phyloP scores from a whole-genome alignment of 2,113 vertebrate species.

The Gymnogyps californianus region DNA sequence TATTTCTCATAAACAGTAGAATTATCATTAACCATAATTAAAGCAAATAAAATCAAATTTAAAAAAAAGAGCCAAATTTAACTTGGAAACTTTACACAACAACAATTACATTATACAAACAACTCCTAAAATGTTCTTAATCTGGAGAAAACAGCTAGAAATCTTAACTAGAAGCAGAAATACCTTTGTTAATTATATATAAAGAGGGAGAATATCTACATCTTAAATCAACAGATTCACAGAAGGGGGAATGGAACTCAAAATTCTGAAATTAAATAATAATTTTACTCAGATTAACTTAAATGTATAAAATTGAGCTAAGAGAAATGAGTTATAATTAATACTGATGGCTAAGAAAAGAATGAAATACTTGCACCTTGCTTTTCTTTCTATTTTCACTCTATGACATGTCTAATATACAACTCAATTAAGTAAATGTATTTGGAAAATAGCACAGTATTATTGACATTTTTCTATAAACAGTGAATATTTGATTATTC shows the following conservation, averaged over 20 bases:
- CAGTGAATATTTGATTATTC: not conserved
- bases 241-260: not conserved
- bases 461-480: not conserved
- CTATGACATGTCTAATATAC: not conserved
- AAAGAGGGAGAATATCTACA: not conserved
- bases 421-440: not conserved
- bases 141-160: not conserved
- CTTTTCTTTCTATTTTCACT: not conserved
- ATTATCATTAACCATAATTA: not conserved
- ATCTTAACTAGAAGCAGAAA: not conserved
- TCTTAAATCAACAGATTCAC: not conserved
- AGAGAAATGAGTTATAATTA: not conserved
- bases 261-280: not conserved
- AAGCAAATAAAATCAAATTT: not conserved
- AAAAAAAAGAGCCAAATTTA: fast-evolving
- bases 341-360: not conserved
- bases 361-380: not conserved
- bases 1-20: not conserved
- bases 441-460: not conserved
- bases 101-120: not conserved
- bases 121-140: not conserved
- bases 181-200: not conserved
- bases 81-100: not conserved
- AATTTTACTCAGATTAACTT: not conserved
- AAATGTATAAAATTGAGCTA: not conserved